A percentile compares a stretch with the other conserved stretches of the same genome.
These are phyloP conservation scores for Piaya cayana DNA, from an alignment of 2,113 vertebrate genomes.

Conservation along the genomic window DNA sequence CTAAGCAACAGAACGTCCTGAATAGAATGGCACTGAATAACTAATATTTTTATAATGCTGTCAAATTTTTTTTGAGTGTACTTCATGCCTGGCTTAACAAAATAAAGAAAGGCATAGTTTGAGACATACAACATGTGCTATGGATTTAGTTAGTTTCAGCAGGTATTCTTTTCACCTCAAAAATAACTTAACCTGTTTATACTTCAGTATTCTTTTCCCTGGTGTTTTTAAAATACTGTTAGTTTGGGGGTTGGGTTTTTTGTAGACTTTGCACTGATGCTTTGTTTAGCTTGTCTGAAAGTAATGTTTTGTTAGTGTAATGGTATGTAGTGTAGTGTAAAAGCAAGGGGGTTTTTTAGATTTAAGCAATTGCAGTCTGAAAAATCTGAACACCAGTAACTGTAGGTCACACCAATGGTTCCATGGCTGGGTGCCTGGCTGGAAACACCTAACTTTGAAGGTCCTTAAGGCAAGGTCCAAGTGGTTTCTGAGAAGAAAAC, in stretches of 20 bases:
- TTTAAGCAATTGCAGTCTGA: neutral
- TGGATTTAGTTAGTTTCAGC: neutral
- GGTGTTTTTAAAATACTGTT: neutral
- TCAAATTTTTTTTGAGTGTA: neutral
- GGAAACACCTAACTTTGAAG: neutral
- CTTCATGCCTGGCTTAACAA: neutral
- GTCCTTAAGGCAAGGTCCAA: neutral
- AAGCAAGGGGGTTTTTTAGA: neutral
- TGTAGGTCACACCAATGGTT: neutral
- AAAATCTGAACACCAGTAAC: slow-evolving; percentile 1
- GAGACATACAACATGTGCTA: neutral
- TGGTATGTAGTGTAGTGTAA: neutral
- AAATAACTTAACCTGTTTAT: neutral
- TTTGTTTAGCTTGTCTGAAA: neutral
- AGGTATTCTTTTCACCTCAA: neutral
- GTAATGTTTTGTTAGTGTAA: neutral
- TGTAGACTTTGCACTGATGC: neutral
- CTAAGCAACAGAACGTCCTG: neutral
- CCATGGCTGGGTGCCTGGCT: neutral
- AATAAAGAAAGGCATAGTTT: neutral
- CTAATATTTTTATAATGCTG: neutral
- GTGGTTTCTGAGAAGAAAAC: neutral
- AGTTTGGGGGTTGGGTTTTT: neutral
- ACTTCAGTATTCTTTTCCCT: neutral
- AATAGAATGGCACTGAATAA: neutral